Evolutionary conservation across 2,113 vertebrate species (phyloP), one percentile per base, ranked within the genome.

Genomic region (Cynoglossus semilaevis): DNA sequence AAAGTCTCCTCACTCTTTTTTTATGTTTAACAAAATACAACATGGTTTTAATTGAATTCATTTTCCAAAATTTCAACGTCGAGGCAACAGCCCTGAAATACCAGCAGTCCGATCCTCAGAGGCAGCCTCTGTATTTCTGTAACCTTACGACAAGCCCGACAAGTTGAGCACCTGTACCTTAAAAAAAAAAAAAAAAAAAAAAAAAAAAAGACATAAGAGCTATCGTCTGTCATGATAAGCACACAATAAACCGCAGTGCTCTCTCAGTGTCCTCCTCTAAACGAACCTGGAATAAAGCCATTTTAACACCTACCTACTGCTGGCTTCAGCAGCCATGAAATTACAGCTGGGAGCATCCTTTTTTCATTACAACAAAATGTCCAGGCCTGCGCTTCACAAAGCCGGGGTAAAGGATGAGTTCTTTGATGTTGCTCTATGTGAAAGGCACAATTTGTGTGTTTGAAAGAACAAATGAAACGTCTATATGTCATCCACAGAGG

Each of bases 311-410:
- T 76, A 75, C 76, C 59, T 72, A 65, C 67, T 59, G 56, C 62
- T 63, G 75, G 82, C 75, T 83, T 80, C 73, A 86, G 81, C 82
- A 75, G 77, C 83, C 87, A 86, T 89, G 86, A 90, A 87, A 91
- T 89, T 89, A 85, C 85, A 76, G 84, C 88, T 84, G 66, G 67
- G 65, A 87, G 85, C 75, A 59, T 68, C 75, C 35, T 46, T 70
- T 79, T 79, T 81, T 79, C 73, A 78, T 83, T 81, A 77, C 51
- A 67, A 72, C 67, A 83, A 82, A 85, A 77, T 63, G 76, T 62
- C 60, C 73, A 66, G 58, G 70, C 77, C 84, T 84, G 85, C 85
- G 69, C 76, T 83, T 59, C 38, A 14, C 85, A 76, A 68, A 47
- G 64, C 56, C 57, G 56, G 37, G 51, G 51, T 50, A 45, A 50